Conservation (phyloP, 2,797 vertebrate species). For the Heliangelus exortis region DNA sequence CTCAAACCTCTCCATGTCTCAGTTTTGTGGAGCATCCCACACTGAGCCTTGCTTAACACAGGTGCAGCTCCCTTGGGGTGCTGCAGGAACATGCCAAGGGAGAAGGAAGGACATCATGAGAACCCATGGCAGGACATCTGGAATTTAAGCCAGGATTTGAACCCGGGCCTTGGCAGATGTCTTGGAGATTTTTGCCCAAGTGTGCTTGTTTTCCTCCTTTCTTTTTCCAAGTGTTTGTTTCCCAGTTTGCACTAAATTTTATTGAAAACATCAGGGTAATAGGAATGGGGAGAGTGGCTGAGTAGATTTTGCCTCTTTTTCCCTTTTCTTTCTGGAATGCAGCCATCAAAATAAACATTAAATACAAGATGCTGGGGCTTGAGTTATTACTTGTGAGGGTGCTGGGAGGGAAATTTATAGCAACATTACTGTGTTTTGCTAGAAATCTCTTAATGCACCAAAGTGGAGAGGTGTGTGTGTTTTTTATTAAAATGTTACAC, state of each 20-base stretch:
- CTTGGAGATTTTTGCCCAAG: conserved; percentile 49
- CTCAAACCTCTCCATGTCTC: not conserved
- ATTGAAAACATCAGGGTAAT: conserved; percentile 82
- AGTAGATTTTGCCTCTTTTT: conserved; percentile 57
- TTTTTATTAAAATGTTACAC: conserved; percentile 86
- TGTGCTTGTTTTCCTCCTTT: conserved; percentile 62
- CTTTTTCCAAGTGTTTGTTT: conserved; percentile 72
- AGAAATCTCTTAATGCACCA: conserved; percentile 86
- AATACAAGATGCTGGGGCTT: conserved; percentile 79
- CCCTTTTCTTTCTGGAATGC: conserved; percentile 78
- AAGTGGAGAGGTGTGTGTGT: conserved; percentile 81
- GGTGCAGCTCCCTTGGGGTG: not conserved
- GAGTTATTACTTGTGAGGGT: conserved; percentile 86
- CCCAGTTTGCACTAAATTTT: conserved; percentile 76
- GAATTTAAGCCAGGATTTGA: conserved; percentile 51
- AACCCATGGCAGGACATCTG: conserved; percentile 26
- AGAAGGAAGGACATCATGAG: conserved; percentile 18
- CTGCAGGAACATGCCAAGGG: not conserved
- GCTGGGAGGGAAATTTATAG: conserved; percentile 83
- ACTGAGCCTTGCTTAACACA: not conserved
- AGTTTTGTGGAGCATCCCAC: conserved; percentile 5
- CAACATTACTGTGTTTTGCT: conserved; percentile 82
- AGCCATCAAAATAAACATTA: conserved; percentile 84
- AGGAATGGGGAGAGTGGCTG: conserved; percentile 54
- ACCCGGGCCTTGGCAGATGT: conserved; percentile 49